These are phyloP conservation scores for Magallana gigas DNA, from an alignment of 1,140 invertebrate species.

Conservation along the genomic window DNA sequence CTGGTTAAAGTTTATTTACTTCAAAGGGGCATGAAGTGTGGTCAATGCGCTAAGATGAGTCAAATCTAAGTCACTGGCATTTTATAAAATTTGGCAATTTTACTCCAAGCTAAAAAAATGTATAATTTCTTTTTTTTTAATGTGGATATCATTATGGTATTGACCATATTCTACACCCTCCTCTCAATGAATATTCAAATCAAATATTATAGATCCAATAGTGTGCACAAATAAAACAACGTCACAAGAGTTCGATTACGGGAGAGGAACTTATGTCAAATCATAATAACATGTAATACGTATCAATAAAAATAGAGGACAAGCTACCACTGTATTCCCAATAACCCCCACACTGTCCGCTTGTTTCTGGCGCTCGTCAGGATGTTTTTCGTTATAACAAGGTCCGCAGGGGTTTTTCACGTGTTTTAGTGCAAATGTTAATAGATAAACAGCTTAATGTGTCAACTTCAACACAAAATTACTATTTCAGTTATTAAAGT, in stretches of 20 bases:
- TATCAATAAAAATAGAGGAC: too few relatives aligned
- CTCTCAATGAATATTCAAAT: too few relatives aligned
- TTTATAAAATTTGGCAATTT: neutral
- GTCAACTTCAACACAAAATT: neutral
- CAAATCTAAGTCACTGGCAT: neutral
- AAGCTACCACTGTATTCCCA: too few relatives aligned
- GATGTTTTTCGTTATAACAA: neutral
- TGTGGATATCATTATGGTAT: too few relatives aligned
- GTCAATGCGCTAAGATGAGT: neutral
- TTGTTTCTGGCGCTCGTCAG: neutral
- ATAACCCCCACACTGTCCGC: too few relatives aligned
- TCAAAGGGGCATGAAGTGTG: neutral
- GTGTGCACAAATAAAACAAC: too few relatives aligned
- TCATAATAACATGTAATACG: too few relatives aligned
- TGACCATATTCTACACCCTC: too few relatives aligned
- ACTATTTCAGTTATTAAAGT: neutral
- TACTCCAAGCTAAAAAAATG: neutral
- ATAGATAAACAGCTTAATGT: neutral
- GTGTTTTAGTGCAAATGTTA: constrained; percentile 19
- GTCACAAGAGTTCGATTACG: too few relatives aligned
- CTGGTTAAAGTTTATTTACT: neutral
- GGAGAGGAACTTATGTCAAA: too few relatives aligned
- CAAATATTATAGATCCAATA: too few relatives aligned
- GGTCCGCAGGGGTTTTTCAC: neutral
- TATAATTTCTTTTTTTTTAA: too few relatives aligned